phyloP scores from a whole-genome alignment of 2,797 vertebrate genomes.

The Chrosomus eos region DNA sequence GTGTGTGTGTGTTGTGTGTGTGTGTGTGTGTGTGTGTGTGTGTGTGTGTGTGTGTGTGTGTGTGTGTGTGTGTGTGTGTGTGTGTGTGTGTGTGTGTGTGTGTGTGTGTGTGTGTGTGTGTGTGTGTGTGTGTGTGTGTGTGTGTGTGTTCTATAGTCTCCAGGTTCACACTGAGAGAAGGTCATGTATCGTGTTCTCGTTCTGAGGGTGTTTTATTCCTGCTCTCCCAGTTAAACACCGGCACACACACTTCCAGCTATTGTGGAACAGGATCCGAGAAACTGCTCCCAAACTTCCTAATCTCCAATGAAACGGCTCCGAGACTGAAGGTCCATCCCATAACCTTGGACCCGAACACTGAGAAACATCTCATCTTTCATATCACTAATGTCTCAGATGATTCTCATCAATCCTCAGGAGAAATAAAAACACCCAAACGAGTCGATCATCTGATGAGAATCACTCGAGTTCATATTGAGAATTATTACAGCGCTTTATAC shows the following conservation, averaged over 20 bases:
- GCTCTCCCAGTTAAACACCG: neutral
- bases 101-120: constrained; percentile 50
- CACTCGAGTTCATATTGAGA: too few relatives aligned
- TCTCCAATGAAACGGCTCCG: neutral
- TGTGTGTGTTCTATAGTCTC: neutral
- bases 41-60: constrained; percentile 32
- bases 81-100: constrained; percentile 11
- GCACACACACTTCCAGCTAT: constrained; percentile 15
- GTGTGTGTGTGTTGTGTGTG: too few relatives aligned
- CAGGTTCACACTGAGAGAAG: constrained; percentile 1
- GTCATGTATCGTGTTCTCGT: neutral
- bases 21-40: constrained; percentile 20
- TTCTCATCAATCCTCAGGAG: too few relatives aligned
- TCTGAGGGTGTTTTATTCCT: neutral
- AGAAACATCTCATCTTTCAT: too few relatives aligned
- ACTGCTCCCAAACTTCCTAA: constrained; percentile 22
- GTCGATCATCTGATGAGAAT: too few relatives aligned
- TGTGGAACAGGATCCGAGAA: constrained; percentile 24
- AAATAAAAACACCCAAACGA: too few relatives aligned
- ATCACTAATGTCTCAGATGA: too few relatives aligned
- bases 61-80: constrained; percentile 32
- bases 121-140: neutral
- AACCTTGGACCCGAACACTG: neutral
- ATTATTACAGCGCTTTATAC: too few relatives aligned
- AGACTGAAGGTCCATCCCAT: neutral